Conservation (phyloP, 2,797 vertebrate genomes). For the Falco cherrug region DNA sequence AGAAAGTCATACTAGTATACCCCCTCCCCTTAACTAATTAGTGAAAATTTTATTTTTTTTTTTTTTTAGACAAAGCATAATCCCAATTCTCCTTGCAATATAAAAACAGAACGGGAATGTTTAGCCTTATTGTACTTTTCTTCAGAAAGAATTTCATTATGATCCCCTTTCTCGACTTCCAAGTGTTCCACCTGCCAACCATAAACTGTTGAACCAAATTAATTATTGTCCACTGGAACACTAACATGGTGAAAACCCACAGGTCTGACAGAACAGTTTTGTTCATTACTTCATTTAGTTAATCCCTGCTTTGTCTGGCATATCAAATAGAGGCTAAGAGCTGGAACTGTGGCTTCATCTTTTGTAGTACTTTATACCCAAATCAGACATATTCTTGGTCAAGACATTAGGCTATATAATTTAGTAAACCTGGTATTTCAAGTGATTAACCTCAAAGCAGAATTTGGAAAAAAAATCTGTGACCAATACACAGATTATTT, state of each 20-base stretch:
- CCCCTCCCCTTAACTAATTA: neutral
- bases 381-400: neutral
- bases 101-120: neutral
- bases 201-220: neutral
- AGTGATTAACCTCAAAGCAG: neutral
- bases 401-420: neutral
- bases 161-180: neutral
- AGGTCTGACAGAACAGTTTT: neutral
- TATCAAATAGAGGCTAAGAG: neutral
- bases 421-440: neutral
- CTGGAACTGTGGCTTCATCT: neutral
- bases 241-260: neutral
- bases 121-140: neutral
- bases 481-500: neutral
- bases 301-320: conserved; percentile 11
- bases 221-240: neutral
- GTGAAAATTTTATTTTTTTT: neutral
- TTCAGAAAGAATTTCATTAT: neutral
- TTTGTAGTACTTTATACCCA: neutral
- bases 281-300: neutral
- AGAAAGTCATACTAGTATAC: neutral
- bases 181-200: neutral
- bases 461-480: neutral
- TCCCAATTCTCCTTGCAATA: neutral
- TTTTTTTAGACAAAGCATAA: neutral